Base-by-base conservation (phyloP, 2,113 vertebrate species). In the Proteles cristata region DNA sequence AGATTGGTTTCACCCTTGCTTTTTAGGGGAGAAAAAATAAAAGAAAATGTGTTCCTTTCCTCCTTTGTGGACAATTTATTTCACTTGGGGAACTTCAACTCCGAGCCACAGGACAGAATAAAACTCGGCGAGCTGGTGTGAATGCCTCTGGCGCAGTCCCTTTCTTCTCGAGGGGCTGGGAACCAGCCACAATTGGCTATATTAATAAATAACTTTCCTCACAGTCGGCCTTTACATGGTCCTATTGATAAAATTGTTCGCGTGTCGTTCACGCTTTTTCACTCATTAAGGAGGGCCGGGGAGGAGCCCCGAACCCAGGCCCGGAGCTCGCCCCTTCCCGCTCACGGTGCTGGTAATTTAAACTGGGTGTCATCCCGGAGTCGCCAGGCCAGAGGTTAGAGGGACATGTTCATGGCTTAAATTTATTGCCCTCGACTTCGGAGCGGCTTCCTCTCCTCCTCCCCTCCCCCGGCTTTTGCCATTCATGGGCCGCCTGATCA, bases 191-290 rank as follows among this genome's bases (percentile, higher is more conserved):
- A 99, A 99, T 99, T 99, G 99, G 98, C 99, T 98, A 99, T 99
- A 99, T 99, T 99, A 99, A 99, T 99, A 99, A 99, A 99, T 99
- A 99, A 99, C 99, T 99, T 99, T 99, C 98, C 98, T 99, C 99
- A 98, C 99, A 99, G 99, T 98, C 99, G 98, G 99, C 99, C 99
- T 99, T 99, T 99, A 99, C 99, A 99, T 99, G 98, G 99, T 98
- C 97, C 99, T 99, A 99, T 99, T 99, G 99, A 99, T 98, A 99
- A 99, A 99, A 99, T 99, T 99, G 99, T 99, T 99, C 99, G 99
- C 99, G 99, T 99, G 99, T 99, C 99, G 99, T 99, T 99, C 99
- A 99, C 99, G 99, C 99, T 99, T 99, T 99, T 99, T 99, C 98
- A 99, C 98, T 99, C 98, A 98, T 99, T 99, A 99, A 99, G 99